A percentile compares a stretch with the other conserved stretches of the same genome.
Conservation (phyloP, 1,140 invertebrate species). For the Vanessa atalanta region DNA sequence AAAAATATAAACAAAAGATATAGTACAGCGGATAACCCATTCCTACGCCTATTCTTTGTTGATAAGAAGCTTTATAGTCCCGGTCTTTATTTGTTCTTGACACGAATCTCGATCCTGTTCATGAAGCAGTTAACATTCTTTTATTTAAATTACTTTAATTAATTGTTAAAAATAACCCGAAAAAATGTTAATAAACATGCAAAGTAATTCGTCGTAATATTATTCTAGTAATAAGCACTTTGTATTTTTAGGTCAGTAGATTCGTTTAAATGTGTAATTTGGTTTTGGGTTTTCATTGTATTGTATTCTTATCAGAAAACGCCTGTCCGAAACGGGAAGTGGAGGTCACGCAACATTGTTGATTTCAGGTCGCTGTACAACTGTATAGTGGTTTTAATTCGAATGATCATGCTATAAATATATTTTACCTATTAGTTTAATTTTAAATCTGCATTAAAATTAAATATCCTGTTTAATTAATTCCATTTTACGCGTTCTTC, state of each 20-base stretch:
- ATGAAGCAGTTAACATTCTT: slow-evolving; percentile 49
- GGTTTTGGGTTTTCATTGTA: slow-evolving; percentile 13
- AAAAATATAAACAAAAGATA: slow-evolving; percentile 16
- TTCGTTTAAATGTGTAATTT: slow-evolving; percentile 3
- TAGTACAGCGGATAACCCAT: slow-evolving; percentile 49
- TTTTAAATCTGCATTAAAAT: background rate
- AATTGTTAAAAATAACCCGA: background rate
- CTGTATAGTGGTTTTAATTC: slow-evolving; percentile 22
- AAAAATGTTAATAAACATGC: slow-evolving; percentile 22
- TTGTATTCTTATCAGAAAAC: slow-evolving; percentile 34
- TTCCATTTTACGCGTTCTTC: slow-evolving; percentile 5
- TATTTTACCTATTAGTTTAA: background rate
- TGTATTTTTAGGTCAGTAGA: slow-evolving; percentile 30
- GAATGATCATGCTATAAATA: slow-evolving; percentile 9
- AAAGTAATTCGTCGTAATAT: slow-evolving; percentile 22
- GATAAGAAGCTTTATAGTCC: slow-evolving; percentile 61
- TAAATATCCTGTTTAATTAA: background rate
- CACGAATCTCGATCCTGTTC: slow-evolving; percentile 59
- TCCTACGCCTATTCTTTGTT: slow-evolving; percentile 47
- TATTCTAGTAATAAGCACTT: background rate
- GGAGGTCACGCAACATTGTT: slow-evolving; percentile 29
- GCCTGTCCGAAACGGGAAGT: slow-evolving; percentile 35
- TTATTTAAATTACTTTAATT: slow-evolving; percentile 22
- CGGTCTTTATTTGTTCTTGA: slow-evolving; percentile 63
- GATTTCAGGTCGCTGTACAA: slow-evolving; percentile 20